Evolutionary conservation across 2,888 invertebrate species (phyloP), one percentile per base, ranked within the genome.

Genomic region (Polietes domitor): DNA sequence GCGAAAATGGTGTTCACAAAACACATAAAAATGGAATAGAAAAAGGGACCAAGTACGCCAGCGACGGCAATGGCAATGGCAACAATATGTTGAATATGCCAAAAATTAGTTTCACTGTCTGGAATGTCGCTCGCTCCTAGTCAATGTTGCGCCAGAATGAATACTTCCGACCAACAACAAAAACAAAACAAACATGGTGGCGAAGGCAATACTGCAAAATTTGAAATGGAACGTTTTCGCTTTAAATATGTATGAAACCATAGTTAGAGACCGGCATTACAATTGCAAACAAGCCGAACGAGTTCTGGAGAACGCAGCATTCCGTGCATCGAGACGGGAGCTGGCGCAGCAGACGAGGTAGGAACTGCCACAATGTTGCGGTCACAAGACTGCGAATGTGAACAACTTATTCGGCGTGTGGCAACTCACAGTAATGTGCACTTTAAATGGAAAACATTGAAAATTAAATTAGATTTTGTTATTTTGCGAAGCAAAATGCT

Each of bases 61-160:
- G 12, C 47, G 61, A 28, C 58, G 10, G 10, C 55, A 41, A 2
- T 75, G 70, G 71, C 63, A 80, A 76, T 65, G 26, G 53, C 65
- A 41, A 74, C 68, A 76, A 80, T 80, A 76, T 80, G 72, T 76
- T 76, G 71, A 80, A 80, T 80, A 80, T 76, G 76, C 76, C 72
- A 80, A 76, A 76, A 80, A 80, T 80, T 80, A 72, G 72, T 80
- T 80, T 72, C 47, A 43, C 65, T 24, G 72, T 58, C 63, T 72
- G 80, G 72, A 71, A 65, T 80, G 80, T 71, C 72, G 74, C 70
- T 50, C 12, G 65, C 28, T 58, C 37, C 17, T 43, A 55, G 10
- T 68, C 32, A 47, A 43, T 47, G 53, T 76, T 53, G 53, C 37
- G 53, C 41, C 65, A 68, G 10, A 19, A 24, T 41, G 68, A 68